A percentile compares a stretch with the other conserved stretches of the same genome.
Conservation (phyloP, 2,888 invertebrate genomes). For the Aradus depressus region DNA sequence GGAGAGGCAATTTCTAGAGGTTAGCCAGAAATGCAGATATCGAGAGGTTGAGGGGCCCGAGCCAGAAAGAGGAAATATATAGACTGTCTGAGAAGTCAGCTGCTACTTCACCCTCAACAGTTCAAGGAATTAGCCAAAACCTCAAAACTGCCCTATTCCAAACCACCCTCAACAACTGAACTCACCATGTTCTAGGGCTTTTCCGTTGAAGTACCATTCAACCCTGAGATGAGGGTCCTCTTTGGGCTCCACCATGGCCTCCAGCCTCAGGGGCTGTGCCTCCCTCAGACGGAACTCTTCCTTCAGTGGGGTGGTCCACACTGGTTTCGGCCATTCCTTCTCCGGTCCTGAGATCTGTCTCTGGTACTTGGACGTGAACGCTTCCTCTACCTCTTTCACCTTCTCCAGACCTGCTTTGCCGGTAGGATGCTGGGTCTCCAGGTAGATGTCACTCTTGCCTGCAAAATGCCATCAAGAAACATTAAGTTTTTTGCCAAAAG, state of each 20-base stretch:
- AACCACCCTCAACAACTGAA: too few relatives aligned
- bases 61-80: too few relatives aligned
- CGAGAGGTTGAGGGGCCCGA: too few relatives aligned
- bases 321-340: slow-evolving; percentile 67
- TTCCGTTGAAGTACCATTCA: slow-evolving; percentile 91
- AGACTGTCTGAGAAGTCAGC: too few relatives aligned
- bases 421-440: slow-evolving; percentile 91
- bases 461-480: too few relatives aligned
- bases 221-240: slow-evolving; percentile 81
- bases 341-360: slow-evolving; percentile 61
- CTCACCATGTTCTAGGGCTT: slow-evolving; percentile 64
- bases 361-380: slow-evolving; percentile 56
- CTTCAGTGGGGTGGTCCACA: slow-evolving; percentile 71
- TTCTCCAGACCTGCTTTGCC: slow-evolving; percentile 81
- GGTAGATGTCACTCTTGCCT: slow-evolving; percentile 50
- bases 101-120: too few relatives aligned
- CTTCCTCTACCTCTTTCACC: slow-evolving; percentile 80
- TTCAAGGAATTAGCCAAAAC: too few relatives aligned
- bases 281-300: slow-evolving; percentile 71
- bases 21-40: too few relatives aligned
- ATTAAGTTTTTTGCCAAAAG: too few relatives aligned
- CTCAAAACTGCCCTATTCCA: too few relatives aligned
- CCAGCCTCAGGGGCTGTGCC: slow-evolving; percentile 77
- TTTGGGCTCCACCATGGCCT: slow-evolving; percentile 89
- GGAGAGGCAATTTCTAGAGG: too few relatives aligned